These are phyloP conservation scores for Morpho deidamia DNA, from an alignment of 2,888 invertebrate species.

Conservation along the genomic window DNA sequence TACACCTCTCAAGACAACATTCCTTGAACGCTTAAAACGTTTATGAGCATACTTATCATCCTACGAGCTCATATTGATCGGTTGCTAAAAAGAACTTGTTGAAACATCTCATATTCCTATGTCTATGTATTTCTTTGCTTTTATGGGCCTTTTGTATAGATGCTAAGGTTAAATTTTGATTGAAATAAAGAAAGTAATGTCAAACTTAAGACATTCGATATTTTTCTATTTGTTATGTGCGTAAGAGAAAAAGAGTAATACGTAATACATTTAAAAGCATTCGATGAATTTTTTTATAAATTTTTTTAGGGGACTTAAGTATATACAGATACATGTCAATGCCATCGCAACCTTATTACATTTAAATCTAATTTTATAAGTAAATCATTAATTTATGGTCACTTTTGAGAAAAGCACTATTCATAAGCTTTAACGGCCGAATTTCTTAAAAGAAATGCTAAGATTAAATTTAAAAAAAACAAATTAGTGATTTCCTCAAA, in stretches of 20 bases:
- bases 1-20: conserved; percentile 13
- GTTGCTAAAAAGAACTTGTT: conserved; percentile 38
- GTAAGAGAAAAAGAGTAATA: conserved; percentile 25
- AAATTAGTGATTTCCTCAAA: no score
- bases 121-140: conserved; percentile 16
- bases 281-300: neutral
- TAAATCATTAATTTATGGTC: no score
- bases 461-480: no score
- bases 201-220: conserved; percentile 36
- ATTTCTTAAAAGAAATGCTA: no score
- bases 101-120: conserved; percentile 30
- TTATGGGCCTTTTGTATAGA: conserved; percentile 17
- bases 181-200: conserved; percentile 1
- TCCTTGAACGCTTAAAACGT: conserved; percentile 29
- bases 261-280: conserved; percentile 30
- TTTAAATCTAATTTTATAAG: no score
- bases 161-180: conserved; percentile 32
- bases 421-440: no score
- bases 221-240: conserved; percentile 35
- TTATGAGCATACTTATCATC: conserved; percentile 33
- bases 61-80: conserved; percentile 49
- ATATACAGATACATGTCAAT: no score
- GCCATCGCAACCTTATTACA: no score
- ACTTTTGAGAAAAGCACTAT: no score
- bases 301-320: no score